These are phyloP conservation scores for Sipha flava DNA, from an alignment of 1,140 invertebrate species.

Conservation along the genomic window DNA sequence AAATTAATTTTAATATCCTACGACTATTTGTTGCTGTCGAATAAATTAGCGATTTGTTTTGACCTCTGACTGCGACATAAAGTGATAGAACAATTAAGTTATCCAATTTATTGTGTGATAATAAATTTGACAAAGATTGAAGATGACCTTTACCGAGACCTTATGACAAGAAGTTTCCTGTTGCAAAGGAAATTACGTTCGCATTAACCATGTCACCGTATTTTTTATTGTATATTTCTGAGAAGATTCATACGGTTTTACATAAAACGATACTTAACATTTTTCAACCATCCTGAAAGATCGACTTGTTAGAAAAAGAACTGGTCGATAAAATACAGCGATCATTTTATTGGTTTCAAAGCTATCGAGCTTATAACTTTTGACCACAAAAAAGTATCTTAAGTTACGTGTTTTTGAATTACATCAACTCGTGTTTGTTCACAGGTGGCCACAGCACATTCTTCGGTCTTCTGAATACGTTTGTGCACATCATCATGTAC, in stretches of 20 bases:
- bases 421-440: too few species aligned
- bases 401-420: too few species aligned
- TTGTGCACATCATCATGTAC: conserved; percentile 88
- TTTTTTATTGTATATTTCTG: neutral
- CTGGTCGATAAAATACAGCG: too few species aligned
- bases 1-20: neutral
- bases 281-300: too few species aligned
- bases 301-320: too few species aligned
- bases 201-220: neutral
- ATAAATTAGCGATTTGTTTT: neutral
- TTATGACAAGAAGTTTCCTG: neutral
- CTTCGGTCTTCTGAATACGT: conserved; percentile 76
- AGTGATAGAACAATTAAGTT: neutral
- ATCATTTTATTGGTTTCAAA: too few species aligned
- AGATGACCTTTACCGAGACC: conserved; percentile 26
- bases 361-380: too few species aligned
- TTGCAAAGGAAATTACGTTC: neutral
- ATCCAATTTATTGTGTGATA: conserved; percentile 17
- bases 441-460: conserved; percentile 68
- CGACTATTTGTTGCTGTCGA: too few species aligned
- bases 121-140: neutral
- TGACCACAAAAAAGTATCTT: too few species aligned
- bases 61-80: neutral
- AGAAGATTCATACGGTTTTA: too few species aligned
- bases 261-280: too few species aligned